These are phyloP conservation scores for Spondyliosoma cantharus DNA, from an alignment of 2,797 vertebrate species.

Conservation along the genomic window DNA sequence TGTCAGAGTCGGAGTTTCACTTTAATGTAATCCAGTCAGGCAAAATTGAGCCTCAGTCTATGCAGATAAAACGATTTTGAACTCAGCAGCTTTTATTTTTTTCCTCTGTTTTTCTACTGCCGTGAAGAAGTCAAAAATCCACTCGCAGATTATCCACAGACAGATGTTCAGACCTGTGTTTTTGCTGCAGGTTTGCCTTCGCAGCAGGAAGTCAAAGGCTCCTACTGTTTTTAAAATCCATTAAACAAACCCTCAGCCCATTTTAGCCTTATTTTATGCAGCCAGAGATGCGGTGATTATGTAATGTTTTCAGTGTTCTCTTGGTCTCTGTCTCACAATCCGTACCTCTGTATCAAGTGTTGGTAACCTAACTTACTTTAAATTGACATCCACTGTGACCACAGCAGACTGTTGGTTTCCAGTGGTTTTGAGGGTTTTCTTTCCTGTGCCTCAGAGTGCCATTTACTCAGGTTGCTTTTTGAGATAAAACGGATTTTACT, in stretches of 20 bases:
- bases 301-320: not conserved
- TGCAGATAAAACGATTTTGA: constrained; percentile 11
- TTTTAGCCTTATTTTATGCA: constrained; percentile 34
- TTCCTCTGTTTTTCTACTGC: constrained; percentile 12
- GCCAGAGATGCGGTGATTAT: constrained; percentile 6
- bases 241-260: constrained; percentile 45
- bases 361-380: not conserved
- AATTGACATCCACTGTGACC: not conserved
- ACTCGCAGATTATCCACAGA: constrained; percentile 51
- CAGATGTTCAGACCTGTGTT: constrained; percentile 52
- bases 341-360: not conserved
- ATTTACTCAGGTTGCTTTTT: not conserved
- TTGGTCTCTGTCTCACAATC: too few species aligned
- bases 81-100: not conserved
- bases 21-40: not conserved
- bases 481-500: too few species aligned
- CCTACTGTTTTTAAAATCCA: constrained; percentile 56
- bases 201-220: constrained; percentile 53
- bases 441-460: not conserved
- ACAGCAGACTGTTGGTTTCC: not conserved
- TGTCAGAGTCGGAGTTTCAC: not conserved
- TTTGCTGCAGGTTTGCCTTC: constrained; percentile 17
- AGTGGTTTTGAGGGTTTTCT: too few species aligned
- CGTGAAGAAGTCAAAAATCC: constrained; percentile 19
- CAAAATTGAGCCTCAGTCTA: not conserved